Conservation (phyloP, 2,797 vertebrate genomes). For the Pangasius djambal region DNA sequence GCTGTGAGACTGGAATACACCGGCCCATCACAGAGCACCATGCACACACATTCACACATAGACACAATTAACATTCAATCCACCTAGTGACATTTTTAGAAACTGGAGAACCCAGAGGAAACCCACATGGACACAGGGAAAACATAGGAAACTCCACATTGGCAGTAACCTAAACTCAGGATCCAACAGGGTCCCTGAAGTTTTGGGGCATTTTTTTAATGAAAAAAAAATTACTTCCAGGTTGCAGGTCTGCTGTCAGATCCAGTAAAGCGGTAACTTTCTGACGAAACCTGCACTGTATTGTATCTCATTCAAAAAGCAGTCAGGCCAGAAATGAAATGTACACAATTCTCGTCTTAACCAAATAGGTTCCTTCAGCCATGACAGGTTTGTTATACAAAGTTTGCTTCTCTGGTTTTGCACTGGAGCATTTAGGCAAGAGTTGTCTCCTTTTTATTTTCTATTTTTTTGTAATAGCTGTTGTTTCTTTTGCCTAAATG, state of each 20-base stretch:
- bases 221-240: background rate
- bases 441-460: background rate
- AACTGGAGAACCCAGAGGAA: background rate
- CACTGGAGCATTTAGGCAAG: background rate
- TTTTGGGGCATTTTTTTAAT: background rate
- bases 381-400: background rate
- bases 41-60: background rate
- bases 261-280: background rate
- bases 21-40: background rate
- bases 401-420: background rate
- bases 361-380: background rate
- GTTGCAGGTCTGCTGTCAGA: background rate
- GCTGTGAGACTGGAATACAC: background rate
- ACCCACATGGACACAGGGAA: background rate
- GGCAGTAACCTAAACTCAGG: background rate
- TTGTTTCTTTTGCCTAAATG: background rate
- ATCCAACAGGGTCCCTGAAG: background rate
- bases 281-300: background rate
- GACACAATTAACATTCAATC: background rate
- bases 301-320: background rate
- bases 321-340: conserved; percentile 1
- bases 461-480: background rate
- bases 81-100: background rate
- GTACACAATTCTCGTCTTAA: background rate
- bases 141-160: background rate